phyloP scores from a whole-genome alignment of 2,113 vertebrate species.

The Ammospiza caudacuta region DNA sequence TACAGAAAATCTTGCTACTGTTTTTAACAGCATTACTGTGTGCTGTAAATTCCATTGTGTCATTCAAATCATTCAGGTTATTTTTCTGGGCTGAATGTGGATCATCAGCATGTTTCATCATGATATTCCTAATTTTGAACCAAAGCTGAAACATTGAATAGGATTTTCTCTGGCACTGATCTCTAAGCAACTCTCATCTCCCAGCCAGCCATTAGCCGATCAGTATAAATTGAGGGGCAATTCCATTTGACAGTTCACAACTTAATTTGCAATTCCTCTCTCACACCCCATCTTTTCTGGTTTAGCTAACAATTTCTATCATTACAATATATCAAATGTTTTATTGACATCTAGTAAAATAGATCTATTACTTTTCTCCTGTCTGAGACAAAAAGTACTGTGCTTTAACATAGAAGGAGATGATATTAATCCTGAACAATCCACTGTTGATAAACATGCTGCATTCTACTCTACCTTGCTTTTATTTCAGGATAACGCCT shows the following conservation, averaged over 20 bases:
- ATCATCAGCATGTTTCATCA: neutral
- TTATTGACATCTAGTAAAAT: neutral
- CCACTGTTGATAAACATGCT: neutral
- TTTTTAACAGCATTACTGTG: neutral
- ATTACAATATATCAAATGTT: neutral
- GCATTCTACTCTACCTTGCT: neutral
- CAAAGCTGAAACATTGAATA: neutral
- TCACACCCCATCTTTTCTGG: neutral
- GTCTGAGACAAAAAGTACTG: neutral
- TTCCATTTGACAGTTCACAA: neutral
- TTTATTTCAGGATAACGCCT: neutral
- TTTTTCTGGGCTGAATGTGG: neutral
- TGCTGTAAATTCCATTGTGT: neutral
- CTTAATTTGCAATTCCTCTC: neutral
- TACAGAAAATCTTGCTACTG: neutral
- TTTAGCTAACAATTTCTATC: neutral
- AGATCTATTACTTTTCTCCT: neutral
- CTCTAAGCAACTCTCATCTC: neutral
- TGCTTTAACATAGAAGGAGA: neutral
- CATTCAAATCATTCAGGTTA: neutral
- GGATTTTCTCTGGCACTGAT: neutral
- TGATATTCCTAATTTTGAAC: neutral
- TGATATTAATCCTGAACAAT: neutral
- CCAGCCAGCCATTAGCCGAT: neutral
- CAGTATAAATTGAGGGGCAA: neutral